Evolutionary conservation across 2,888 invertebrate species (phyloP).

Genomic region (Linnaemya tessellans): DNA sequence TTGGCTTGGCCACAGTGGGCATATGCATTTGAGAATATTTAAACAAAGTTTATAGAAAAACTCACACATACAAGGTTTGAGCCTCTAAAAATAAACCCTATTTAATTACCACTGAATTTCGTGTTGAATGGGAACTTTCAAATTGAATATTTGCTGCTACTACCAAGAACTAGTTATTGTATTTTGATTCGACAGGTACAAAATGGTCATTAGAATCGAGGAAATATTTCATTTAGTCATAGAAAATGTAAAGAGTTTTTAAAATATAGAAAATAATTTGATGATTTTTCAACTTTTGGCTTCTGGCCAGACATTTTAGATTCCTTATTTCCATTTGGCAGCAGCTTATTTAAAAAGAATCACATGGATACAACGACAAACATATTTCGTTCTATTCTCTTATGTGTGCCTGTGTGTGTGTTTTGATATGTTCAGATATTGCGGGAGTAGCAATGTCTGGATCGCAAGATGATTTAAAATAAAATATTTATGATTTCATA

Average conservation of each 20-base stretch:
- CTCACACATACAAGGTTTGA: too few species aligned
- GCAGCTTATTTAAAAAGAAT: slow-evolving; percentile 38
- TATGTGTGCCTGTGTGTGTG: background rate
- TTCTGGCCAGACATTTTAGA: slow-evolving; percentile 38
- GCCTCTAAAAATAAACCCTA: too few species aligned
- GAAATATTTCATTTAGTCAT: slow-evolving; percentile 8
- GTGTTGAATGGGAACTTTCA: background rate
- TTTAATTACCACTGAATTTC: too few species aligned
- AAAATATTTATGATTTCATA: background rate
- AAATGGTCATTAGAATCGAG: slow-evolving; percentile 38
- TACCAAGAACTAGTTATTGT: slow-evolving; percentile 71
- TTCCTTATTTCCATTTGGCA: slow-evolving; percentile 30
- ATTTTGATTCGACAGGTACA: slow-evolving; percentile 77
- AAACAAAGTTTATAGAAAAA: too few species aligned
- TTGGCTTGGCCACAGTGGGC: too few species aligned
- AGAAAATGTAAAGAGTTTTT: background rate
- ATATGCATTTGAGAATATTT: too few species aligned
- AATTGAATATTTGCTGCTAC: background rate
- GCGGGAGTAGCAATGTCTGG: background rate
- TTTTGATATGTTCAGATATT: background rate
- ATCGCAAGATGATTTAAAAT: background rate
- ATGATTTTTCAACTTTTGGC: slow-evolving; percentile 50
- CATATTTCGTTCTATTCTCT: slow-evolving; percentile 15
- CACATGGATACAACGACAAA: slow-evolving; percentile 26
- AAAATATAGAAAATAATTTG: slow-evolving; percentile 38